Conservation (phyloP, 2,797 vertebrate species). For the Enteromius radiatus region DNA sequence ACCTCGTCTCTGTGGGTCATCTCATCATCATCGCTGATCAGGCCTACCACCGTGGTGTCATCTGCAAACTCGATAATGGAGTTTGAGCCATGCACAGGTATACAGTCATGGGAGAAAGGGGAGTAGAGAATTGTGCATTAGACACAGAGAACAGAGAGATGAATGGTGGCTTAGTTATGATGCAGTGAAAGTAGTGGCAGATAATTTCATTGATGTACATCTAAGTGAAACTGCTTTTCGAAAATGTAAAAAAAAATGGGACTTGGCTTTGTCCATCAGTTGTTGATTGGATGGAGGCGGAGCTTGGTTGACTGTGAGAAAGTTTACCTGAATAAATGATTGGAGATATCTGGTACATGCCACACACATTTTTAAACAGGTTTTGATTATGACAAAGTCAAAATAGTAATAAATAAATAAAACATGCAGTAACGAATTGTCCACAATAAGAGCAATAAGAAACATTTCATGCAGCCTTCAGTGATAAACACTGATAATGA, state of each 20-base stretch:
- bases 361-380: background rate
- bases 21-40: too few species aligned
- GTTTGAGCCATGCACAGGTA: too few species aligned
- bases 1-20: too few species aligned
- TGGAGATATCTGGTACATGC: background rate
- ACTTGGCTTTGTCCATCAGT: background rate
- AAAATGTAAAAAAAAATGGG: background rate
- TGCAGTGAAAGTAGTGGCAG: background rate
- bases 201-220: background rate
- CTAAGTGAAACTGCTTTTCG: background rate
- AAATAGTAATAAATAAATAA: background rate
- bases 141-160: background rate
- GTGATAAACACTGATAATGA: background rate
- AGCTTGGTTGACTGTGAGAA: background rate
- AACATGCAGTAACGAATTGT: background rate
- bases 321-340: background rate
- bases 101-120: too few species aligned
- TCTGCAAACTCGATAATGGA: too few species aligned
- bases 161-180: background rate
- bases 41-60: too few species aligned
- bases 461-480: background rate
- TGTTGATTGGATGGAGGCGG: background rate
- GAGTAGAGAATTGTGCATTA: too few species aligned
- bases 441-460: background rate
- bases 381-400: background rate